Conservation (phyloP, 1,140 invertebrate species). For the Cotesia glomerata region DNA sequence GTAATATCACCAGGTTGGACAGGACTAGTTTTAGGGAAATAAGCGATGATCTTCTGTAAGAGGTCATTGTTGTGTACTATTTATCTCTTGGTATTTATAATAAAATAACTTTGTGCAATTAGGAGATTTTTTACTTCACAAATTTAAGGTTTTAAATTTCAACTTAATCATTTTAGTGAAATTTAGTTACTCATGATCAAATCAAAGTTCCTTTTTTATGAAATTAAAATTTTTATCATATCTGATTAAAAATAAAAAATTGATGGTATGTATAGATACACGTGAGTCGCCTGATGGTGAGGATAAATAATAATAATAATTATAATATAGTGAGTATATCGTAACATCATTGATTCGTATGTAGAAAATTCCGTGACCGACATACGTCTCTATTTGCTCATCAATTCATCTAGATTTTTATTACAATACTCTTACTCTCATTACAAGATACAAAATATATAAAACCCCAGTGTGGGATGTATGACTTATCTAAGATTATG, state of each 20-base stretch:
- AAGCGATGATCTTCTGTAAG: constrained; percentile 49
- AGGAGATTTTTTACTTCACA: no score
- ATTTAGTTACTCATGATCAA: no score
- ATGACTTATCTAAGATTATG: not conserved
- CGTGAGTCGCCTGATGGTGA: not conserved
- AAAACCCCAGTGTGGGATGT: no score
- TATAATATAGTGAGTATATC: not conserved
- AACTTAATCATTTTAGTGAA: no score
- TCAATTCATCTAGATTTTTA: constrained; percentile 26
- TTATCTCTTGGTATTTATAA: not conserved
- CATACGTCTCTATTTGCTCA: constrained; percentile 21
- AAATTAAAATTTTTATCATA: no score
- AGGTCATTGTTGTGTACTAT: not conserved
- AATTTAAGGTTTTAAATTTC: no score
- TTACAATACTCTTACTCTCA: constrained; percentile 20
- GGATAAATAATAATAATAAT: not conserved
- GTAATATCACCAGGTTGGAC: constrained; percentile 66
- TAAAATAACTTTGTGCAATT: no score
- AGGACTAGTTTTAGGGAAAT: constrained; percentile 68
- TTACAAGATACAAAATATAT: not conserved
- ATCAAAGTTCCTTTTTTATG: no score
- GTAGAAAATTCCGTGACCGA: constrained; percentile 2
- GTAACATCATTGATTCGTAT: not conserved
- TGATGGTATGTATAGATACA: no score
- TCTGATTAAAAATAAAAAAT: no score